Conservation (phyloP, 2,113 vertebrate genomes). For the Mohoua ochrocephala region DNA sequence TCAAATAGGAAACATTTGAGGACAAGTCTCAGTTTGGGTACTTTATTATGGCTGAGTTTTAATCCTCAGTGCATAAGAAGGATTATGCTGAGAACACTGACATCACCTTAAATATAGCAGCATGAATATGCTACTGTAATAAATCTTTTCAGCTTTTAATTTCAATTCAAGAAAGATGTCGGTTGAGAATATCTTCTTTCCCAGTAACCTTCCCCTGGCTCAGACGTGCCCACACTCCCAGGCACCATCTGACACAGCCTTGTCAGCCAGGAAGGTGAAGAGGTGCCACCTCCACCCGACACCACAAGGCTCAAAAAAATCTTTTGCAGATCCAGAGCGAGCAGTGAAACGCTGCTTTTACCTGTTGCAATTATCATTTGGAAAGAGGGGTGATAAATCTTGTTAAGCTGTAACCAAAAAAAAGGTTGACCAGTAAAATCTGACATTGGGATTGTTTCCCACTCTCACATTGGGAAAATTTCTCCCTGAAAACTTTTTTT, state of each 20-base stretch:
- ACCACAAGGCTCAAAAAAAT: background rate
- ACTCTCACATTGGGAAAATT: background rate
- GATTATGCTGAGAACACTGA: constrained; percentile 32
- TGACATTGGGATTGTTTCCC: no score
- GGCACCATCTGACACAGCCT: background rate
- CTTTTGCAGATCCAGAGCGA: background rate
- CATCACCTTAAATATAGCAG: constrained; percentile 57
- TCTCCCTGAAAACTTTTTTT: background rate
- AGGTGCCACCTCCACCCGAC: background rate
- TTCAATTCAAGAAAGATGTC: background rate
- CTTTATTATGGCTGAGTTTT: constrained; percentile 41
- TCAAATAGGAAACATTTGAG: constrained; percentile 25
- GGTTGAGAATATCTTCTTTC: constrained; percentile 11
- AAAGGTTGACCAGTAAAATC: background rate
- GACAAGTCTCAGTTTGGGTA: background rate
- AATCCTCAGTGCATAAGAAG: constrained; percentile 20
- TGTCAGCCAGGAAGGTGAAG: background rate
- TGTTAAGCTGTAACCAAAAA: background rate
- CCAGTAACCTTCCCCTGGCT: background rate
- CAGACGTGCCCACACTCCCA: background rate
- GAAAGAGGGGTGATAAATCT: background rate
- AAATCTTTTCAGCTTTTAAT: constrained; percentile 50
- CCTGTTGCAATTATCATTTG: background rate
- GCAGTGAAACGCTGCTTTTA: background rate
- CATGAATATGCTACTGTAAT: constrained; percentile 18